A percentile compares a stretch with the other conserved stretches of the same genome.
Evolutionary conservation across 1,140 invertebrate species (phyloP).

Genomic region (Pinna nobilis): DNA sequence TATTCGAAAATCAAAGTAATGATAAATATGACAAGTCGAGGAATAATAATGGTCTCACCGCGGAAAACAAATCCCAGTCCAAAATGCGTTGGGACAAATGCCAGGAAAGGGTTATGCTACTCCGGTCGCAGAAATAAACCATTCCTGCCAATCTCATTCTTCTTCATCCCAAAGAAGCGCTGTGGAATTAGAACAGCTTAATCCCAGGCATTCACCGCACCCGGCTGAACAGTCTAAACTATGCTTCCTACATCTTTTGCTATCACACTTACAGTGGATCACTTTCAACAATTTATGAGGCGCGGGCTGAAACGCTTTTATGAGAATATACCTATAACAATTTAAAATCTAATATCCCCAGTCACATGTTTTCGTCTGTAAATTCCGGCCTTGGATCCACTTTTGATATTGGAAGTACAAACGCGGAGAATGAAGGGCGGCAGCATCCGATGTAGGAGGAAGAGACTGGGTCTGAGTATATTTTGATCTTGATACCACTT

Average conservation of each 20-base stretch:
- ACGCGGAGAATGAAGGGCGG: neutral
- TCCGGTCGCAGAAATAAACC: too few relatives aligned
- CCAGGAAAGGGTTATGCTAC: too few relatives aligned
- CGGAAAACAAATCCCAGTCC: too few relatives aligned
- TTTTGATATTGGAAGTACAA: neutral
- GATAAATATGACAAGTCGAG: too few relatives aligned
- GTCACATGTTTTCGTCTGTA: neutral
- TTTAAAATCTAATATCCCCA: neutral
- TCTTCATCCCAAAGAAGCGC: too few relatives aligned
- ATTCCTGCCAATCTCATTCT: too few relatives aligned
- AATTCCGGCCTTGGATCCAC: neutral
- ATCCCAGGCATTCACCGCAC: neutral
- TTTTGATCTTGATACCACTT: neutral
- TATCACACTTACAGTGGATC: neutral
- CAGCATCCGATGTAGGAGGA: slow-evolving; percentile 14
- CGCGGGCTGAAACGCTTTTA: neutral
- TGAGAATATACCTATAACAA: neutral
- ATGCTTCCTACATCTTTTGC: neutral
- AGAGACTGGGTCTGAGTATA: slow-evolving; percentile 5
- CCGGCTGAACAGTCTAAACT: neutral
- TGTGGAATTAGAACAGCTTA: neutral
- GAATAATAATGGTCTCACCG: too few relatives aligned
- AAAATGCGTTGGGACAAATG: too few relatives aligned
- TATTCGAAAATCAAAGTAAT: too few relatives aligned
- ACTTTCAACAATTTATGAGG: neutral